These are phyloP conservation scores for Clarias platycephalus DNA, from an alignment of 2,797 vertebrate genomes.

Conservation along the genomic window DNA sequence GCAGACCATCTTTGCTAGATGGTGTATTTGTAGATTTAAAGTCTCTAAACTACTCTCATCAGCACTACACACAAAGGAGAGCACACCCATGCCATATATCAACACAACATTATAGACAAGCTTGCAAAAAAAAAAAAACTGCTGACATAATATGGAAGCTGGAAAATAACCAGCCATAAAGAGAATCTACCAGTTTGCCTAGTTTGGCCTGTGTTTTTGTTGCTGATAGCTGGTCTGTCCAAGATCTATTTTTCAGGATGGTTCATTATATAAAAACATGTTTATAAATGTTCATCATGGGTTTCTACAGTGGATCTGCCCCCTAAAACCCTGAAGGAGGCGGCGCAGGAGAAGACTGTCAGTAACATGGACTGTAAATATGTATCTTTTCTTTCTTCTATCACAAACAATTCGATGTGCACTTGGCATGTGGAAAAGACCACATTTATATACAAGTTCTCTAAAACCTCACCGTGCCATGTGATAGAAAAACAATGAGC, in stretches of 20 bases:
- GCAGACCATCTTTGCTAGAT: background rate
- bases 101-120: too few species aligned
- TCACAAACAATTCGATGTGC: conserved; percentile 56
- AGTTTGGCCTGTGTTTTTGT: background rate
- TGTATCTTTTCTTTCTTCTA: fast-evolving
- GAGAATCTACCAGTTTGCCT: background rate
- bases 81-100: too few species aligned
- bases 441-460: conserved; percentile 47
- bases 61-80: too few species aligned
- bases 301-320: conserved; percentile 12
- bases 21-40: background rate
- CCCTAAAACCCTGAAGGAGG: conserved; percentile 55
- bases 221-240: background rate
- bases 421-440: conserved; percentile 52
- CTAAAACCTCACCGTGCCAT: background rate
- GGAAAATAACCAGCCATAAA: background rate
- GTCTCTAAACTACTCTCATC: background rate
- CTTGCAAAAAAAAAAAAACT: too few species aligned
- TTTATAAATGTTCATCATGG: background rate
- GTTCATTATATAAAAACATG: background rate
- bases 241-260: background rate
- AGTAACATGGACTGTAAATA: conserved; percentile 42
- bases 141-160: background rate
- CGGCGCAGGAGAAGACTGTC: conserved; percentile 51
- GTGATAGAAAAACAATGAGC: background rate